phyloP scores from a whole-genome alignment of 53 echinoderm and acorn worm genomes.

The Stichopus horrens region DNA sequence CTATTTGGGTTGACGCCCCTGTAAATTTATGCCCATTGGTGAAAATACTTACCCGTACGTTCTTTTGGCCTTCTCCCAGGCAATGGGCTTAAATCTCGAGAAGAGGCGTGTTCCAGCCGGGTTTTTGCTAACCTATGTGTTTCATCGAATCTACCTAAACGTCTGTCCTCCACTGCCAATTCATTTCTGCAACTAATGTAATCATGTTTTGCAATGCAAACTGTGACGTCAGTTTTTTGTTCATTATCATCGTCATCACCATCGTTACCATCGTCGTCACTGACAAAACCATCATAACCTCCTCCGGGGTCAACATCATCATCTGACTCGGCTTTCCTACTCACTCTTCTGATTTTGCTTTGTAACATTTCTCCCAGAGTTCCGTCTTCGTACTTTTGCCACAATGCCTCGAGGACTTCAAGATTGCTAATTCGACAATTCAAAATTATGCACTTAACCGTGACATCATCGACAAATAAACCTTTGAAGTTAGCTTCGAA shows the following conservation, averaged over 20 bases:
- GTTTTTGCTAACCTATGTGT: too few relatives aligned
- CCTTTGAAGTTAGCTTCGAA: constrained; percentile 49
- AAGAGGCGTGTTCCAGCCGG: too few relatives aligned
- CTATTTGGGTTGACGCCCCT: too few relatives aligned
- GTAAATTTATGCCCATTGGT: too few relatives aligned
- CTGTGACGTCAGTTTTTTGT: background rate
- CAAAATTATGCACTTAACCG: constrained; percentile 47
- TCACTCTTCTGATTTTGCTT: background rate
- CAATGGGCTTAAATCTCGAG: too few relatives aligned
- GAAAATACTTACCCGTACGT: too few relatives aligned
- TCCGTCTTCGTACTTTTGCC: constrained; percentile 25
- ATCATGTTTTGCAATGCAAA: background rate
- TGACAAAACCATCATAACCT: too few relatives aligned
- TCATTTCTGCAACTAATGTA: background rate
- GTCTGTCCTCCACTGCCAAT: background rate
- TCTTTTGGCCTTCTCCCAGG: too few relatives aligned
- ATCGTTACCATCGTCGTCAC: too few relatives aligned
- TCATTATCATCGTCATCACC: too few relatives aligned
- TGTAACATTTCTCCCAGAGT: constrained; percentile 20
- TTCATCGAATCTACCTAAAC: background rate
- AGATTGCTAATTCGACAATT: constrained; percentile 12
- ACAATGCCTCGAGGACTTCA: constrained; percentile 26
- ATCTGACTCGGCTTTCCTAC: too few relatives aligned
- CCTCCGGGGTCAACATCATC: too few relatives aligned
- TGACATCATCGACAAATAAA: constrained; percentile 54